Conservation (phyloP, 2,888 invertebrate species). For the Antheraea yamamai region DNA sequence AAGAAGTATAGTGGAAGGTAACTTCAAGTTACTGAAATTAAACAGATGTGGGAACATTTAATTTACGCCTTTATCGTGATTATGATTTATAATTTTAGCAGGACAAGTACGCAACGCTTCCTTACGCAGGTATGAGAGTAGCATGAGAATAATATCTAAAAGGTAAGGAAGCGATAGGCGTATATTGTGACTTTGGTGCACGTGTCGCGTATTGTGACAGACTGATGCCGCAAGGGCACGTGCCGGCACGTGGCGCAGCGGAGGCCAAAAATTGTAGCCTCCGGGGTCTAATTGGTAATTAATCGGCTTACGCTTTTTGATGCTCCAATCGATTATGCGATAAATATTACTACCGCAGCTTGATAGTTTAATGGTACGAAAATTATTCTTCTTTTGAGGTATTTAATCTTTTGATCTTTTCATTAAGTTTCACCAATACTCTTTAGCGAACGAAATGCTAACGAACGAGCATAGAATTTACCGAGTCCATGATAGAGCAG, state of each 20-base stretch:
- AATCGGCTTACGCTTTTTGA: slow-evolving; percentile 22
- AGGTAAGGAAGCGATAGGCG: slow-evolving; percentile 2
- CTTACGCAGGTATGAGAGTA: too few species aligned
- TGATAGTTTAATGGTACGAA: neutral
- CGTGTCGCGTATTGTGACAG: slow-evolving; percentile 29
- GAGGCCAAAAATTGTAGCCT: slow-evolving; percentile 12
- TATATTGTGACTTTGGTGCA: slow-evolving; percentile 33
- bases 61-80: too few species aligned
- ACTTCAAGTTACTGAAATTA: too few species aligned
- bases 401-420: neutral
- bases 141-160: slow-evolving; percentile 1
- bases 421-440: neutral
- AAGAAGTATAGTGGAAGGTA: too few species aligned
- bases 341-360: neutral
- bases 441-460: neutral
- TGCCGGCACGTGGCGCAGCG: slow-evolving; percentile 29
- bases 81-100: too few species aligned
- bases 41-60: too few species aligned
- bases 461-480: too few species aligned
- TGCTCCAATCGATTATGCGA: neutral
- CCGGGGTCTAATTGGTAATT: slow-evolving; percentile 20
- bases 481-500: too few species aligned
- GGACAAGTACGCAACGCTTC: too few species aligned
- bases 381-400: neutral
- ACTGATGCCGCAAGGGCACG: slow-evolving; percentile 29